Percentiles rank a stretch among this genome's conserved stretches.
These are phyloP conservation scores for Clarias gariepinus DNA, from an alignment of 2,113 vertebrate genomes.

Conservation along the genomic window DNA sequence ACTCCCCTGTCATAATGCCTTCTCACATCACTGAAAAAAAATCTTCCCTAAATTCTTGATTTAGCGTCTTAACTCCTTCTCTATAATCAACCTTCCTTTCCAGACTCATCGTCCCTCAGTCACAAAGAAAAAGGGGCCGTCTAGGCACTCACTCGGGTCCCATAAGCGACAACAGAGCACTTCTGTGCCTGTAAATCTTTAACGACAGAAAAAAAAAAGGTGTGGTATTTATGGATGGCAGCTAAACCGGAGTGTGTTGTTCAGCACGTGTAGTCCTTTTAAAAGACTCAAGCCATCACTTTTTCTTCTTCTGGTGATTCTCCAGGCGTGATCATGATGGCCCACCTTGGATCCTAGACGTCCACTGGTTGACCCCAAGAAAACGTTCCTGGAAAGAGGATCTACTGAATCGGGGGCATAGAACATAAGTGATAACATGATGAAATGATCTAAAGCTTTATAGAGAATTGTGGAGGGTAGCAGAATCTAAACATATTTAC, in stretches of 20 bases:
- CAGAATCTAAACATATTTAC: conserved; percentile 2
- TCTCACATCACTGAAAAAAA: conserved; percentile 43
- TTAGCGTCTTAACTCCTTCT: not conserved
- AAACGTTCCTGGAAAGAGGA: not conserved
- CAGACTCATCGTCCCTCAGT: not conserved
- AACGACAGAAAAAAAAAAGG: conserved; percentile 65
- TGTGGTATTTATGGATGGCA: conserved; percentile 75
- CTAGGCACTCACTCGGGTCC: conserved; percentile 29
- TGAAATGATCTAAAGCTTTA: conserved; percentile 9
- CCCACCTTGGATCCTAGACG: not conserved
- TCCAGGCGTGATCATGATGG: conserved; percentile 50
- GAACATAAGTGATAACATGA: not conserved
- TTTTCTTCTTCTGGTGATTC: conserved; percentile 43
- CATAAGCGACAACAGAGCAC: conserved; percentile 52
- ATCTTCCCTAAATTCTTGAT: conserved; percentile 13
- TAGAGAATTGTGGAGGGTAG: conserved; percentile 7
- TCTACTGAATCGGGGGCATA: not conserved
- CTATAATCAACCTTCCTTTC: not conserved
- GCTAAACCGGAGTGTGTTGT: conserved; percentile 69
- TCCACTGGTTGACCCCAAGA: not conserved
- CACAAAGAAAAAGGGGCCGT: conserved; percentile 1
- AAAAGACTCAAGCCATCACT: conserved; percentile 19
- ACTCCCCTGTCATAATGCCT: conserved; percentile 12
- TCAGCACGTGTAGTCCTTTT: conserved; percentile 62
- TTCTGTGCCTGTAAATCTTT: conserved; percentile 73